Base-by-base conservation (phyloP, 2,888 invertebrate species). In the Eupithecia insigniata region DNA sequence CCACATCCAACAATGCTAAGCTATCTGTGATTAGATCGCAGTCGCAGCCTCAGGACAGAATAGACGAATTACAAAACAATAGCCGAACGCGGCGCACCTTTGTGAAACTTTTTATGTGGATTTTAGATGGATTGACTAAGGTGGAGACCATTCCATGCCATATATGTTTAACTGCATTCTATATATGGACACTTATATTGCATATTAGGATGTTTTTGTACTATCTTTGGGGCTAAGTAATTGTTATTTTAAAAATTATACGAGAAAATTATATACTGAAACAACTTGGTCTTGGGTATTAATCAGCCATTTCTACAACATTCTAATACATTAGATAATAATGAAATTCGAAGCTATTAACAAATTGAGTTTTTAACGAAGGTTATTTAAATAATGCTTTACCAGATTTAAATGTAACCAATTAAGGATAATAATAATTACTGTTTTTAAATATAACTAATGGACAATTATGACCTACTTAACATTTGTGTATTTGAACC, bases 31-130 rank as follows among this genome's bases (percentile, higher is more conserved):
- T 78, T 75, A 76, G 74, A 79, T 79, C 79, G 70, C 70, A 72
- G 69, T 77, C 72, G 55, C 76, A 71, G 76, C 69, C 73, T 69
- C 73, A 67, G 75, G 76, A 77, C 73, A 76, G 76, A 75, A 75
- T 69, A 76, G 76, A 70, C 71, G 70, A 71, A 73, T 80, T 79
- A 71, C 80, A 65, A 79, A 74, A 78, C 79, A 77, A 80, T 79
- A 67, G 75, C 43, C 72, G 62, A 75, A 73, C 71, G 79, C 32
- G 75, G 67, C 71, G 74, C 58, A 67, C 70, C 76, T 76, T 75
- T 76, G 75, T 62, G 75, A 74, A 77, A 73, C 72, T 79, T 79
- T 76, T 74, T 79, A 64, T 64, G 64, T 64, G 26, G 22, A 64
- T 26, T 32, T 6, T 0, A n/a, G n/a, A 64, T 16, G 36, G 64